These are phyloP conservation scores for Phytoseiulus persimilis DNA, from an alignment of 2,888 invertebrate genomes.

Conservation along the genomic window DNA sequence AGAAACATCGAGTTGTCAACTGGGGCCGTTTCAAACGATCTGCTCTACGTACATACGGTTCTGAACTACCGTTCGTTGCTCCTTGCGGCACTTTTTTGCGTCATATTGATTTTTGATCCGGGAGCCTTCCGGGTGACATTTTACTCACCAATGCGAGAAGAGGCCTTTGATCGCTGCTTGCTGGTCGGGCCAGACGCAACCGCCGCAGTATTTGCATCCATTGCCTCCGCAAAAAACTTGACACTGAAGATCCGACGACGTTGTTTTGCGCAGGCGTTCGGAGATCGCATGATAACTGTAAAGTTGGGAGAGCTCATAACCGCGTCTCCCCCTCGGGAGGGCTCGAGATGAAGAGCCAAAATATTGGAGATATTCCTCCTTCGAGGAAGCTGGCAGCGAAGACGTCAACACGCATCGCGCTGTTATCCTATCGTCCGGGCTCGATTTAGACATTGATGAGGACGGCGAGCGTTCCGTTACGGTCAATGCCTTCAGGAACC, in stretches of 20 bases:
- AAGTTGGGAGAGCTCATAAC: not conserved
- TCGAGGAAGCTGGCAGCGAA: not conserved
- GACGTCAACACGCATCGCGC: not conserved
- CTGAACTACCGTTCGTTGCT: too few relatives aligned
- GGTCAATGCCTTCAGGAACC: not conserved
- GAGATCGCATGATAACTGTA: constrained; percentile 47
- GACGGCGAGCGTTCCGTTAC: not conserved
- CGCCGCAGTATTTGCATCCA: constrained; percentile 69
- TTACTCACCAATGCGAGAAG: constrained; percentile 71
- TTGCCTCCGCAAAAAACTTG: constrained; percentile 74
- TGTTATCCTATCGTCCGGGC: not conserved
- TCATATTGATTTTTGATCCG: too few relatives aligned
- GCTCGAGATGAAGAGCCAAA: too few relatives aligned
- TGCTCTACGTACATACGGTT: too few relatives aligned
- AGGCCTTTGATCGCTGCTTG: constrained; percentile 66
- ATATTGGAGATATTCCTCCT: too few relatives aligned
- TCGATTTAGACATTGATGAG: not conserved
- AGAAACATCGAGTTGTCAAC: not conserved
- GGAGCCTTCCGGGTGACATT: too few relatives aligned
- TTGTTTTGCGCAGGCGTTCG: constrained; percentile 49
- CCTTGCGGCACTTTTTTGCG: too few relatives aligned
- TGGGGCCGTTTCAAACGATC: too few relatives aligned
- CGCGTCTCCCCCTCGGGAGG: too few relatives aligned
- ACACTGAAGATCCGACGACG: constrained; percentile 66
- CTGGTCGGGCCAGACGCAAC: constrained; percentile 58